These are phyloP conservation scores for Cephus cinctus DNA, from an alignment of 1,140 invertebrate genomes.

Conservation along the genomic window DNA sequence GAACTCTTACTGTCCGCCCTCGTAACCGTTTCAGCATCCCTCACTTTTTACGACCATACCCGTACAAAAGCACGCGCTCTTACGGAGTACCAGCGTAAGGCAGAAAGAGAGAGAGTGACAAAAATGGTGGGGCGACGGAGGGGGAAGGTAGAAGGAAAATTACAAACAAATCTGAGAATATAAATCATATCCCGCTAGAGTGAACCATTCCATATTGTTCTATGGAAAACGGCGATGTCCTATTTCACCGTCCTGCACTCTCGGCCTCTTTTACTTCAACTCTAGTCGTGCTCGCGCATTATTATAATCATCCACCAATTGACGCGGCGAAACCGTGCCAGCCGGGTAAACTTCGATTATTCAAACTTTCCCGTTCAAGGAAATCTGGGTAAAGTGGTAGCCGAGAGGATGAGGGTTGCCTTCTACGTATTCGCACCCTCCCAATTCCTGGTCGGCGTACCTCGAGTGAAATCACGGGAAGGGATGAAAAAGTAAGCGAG, in stretches of 20 bases:
- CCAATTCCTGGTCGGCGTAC: neutral
- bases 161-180: no score
- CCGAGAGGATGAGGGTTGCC: neutral
- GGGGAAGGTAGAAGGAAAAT: constrained; percentile 4
- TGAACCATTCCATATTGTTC: no score
- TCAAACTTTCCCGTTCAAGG: neutral
- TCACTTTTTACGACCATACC: no score
- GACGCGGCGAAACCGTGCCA: no score
- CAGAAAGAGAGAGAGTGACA: neutral
- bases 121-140: constrained; percentile 4
- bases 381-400: neutral
- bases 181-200: no score
- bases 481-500: neutral
- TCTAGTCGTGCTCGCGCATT: neutral
- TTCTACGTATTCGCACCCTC: neutral
- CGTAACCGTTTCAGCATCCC: no score
- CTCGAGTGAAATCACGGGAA: neutral
- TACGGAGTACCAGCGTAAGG: no score
- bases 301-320: no score
- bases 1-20: no score
- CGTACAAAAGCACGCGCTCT: no score
- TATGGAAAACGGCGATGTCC: no score
- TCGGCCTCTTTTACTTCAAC: neutral
- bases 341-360: neutral
- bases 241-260: no score